These are phyloP conservation scores for Argopecten irradians DNA, from an alignment of 1,140 invertebrate genomes.

Conservation along the genomic window DNA sequence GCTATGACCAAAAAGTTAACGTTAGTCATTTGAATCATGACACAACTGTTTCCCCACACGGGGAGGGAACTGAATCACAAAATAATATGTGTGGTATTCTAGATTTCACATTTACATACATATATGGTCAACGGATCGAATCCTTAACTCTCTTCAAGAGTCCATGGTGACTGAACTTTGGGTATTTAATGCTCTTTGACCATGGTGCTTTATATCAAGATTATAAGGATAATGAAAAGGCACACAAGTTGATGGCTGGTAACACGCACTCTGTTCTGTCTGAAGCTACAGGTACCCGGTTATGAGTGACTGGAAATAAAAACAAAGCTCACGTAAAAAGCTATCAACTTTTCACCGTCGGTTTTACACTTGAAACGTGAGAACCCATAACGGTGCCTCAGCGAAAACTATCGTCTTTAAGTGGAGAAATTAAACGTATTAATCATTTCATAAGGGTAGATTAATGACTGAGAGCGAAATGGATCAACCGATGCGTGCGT, in stretches of 20 bases:
- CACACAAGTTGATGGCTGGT: neutral
- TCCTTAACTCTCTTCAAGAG: slow-evolving; percentile 1
- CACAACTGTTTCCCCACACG: neutral
- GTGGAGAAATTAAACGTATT: slow-evolving; percentile 10
- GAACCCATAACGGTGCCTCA: slow-evolving; percentile 2
- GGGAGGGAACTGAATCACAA: neutral
- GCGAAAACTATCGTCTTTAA: neutral
- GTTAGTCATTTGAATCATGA: neutral
- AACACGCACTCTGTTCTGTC: neutral
- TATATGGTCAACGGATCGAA: neutral
- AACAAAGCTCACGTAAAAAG: slow-evolving; percentile 6
- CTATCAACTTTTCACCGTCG: slow-evolving; percentile 8
- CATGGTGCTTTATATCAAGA: neutral
- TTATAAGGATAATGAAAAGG: slow-evolving; percentile 11
- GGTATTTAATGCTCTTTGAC: slow-evolving; percentile 3
- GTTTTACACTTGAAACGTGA: slow-evolving; percentile 9
- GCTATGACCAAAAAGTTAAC: neutral
- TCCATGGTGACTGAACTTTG: slow-evolving; percentile 3
- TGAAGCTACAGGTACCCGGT: neutral
- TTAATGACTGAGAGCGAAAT: neutral
- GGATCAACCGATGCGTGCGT: neutral
- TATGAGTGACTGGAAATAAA: neutral
- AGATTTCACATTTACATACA: neutral
- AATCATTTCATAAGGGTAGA: neutral
- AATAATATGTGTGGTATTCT: neutral